phyloP scores from a whole-genome alignment of 2,797 vertebrate species.

The Prionace glauca region DNA sequence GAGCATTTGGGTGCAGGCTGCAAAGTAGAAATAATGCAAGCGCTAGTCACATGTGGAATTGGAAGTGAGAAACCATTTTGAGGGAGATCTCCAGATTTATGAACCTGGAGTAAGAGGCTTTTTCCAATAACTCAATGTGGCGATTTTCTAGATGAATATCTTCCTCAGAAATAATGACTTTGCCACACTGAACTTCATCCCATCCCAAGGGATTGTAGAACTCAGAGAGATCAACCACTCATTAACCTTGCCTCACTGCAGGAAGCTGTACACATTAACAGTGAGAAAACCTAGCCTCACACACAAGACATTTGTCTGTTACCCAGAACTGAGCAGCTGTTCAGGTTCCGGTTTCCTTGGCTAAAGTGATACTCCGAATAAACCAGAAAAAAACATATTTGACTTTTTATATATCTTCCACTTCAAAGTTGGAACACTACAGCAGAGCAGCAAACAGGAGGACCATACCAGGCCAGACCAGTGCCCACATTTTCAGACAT shows the following conservation, averaged over 20 bases:
- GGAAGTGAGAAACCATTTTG: no score
- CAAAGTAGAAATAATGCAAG: neutral
- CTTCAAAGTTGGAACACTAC: neutral
- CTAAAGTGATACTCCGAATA: neutral
- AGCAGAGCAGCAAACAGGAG: neutral
- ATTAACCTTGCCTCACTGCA: neutral
- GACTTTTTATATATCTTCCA: neutral
- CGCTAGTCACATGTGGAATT: neutral
- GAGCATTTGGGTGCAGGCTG: no score
- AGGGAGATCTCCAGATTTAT: neutral
- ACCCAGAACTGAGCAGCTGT: neutral
- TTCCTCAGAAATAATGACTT: neutral
- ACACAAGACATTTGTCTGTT: neutral
- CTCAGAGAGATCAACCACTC: neutral
- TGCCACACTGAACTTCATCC: neutral
- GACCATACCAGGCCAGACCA: no score
- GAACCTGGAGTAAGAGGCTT: neutral
- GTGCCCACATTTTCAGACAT: no score
- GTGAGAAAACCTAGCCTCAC: neutral
- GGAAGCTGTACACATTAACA: neutral
- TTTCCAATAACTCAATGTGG: no score
- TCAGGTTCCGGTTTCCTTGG: neutral
- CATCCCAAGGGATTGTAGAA: neutral
- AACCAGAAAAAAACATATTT: neutral
- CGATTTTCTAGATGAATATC: no score